Conservation (phyloP, 2,797 vertebrate species). For the Pangasius krempfi region DNA sequence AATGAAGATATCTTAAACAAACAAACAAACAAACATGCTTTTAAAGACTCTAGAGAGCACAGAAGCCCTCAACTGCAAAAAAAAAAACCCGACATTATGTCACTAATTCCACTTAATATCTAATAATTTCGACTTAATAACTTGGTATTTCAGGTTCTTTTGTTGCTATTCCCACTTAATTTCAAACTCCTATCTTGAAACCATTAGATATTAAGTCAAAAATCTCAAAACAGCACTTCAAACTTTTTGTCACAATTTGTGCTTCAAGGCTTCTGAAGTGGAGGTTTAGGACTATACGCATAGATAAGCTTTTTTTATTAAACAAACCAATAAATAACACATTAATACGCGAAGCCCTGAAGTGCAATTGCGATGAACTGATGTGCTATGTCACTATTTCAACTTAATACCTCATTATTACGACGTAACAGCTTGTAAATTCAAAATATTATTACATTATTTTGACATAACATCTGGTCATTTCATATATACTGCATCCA, state of each 20-base stretch:
- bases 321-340: not conserved
- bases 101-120: not conserved
- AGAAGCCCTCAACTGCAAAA: not conserved
- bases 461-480: not conserved
- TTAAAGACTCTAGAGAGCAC: not conserved
- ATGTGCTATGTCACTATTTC: not conserved
- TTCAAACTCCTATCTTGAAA: not conserved
- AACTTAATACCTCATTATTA: not conserved
- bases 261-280: no score
- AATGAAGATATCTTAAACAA: not conserved
- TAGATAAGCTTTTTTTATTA: not conserved
- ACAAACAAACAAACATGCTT: not conserved
- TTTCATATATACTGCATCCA: not conserved
- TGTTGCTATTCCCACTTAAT: not conserved
- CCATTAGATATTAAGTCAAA: not conserved
- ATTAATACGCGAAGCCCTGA: not conserved
- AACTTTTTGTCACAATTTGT: not conserved
- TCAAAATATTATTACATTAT: not conserved
- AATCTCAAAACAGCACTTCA: not conserved
- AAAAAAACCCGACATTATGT: no score
- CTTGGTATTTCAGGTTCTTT: not conserved
- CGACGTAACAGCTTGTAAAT: not conserved
- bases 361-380: not conserved
- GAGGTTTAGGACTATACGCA: not conserved
- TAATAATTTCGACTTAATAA: not conserved